These are phyloP conservation scores for Microcebus griseorufus DNA, from an alignment of 2,113 vertebrate genomes.

Conservation along the genomic window DNA sequence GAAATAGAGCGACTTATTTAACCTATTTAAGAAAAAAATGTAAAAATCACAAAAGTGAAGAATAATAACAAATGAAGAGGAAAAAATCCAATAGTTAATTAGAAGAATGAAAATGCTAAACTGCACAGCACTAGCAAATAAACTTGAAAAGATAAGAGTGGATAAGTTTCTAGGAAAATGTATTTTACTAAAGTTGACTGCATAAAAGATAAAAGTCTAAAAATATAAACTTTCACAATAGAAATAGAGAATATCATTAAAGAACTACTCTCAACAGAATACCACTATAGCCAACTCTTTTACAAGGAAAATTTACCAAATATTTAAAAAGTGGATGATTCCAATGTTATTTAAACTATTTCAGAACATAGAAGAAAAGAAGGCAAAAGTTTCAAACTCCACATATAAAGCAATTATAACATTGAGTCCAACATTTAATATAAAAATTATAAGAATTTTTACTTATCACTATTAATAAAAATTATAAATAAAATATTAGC, in stretches of 20 bases:
- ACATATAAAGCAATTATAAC: background rate
- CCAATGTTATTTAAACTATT: background rate
- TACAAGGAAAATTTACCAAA: background rate
- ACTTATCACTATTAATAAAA: background rate
- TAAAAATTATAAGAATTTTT: background rate
- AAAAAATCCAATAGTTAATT: background rate
- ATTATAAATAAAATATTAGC: background rate
- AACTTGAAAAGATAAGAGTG: background rate
- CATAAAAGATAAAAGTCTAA: background rate
- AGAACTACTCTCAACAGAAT: background rate
- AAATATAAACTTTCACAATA: background rate
- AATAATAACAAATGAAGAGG: background rate
- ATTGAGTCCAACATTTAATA: background rate
- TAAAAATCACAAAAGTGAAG: background rate
- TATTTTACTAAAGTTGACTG: background rate
- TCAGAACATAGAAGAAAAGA: background rate
- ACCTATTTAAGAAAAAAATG: background rate
- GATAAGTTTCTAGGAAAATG: background rate
- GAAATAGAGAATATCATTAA: background rate
- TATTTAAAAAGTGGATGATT: background rate
- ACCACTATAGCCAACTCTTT: background rate
- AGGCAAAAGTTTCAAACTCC: background rate
- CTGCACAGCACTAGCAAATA: background rate
- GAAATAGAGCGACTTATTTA: background rate
- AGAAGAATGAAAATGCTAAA: background rate